Evolutionary conservation across 2,113 vertebrate genomes (phyloP), one percentile per base, ranked within the genome.

Genomic region (Saimiri boliviensis): DNA sequence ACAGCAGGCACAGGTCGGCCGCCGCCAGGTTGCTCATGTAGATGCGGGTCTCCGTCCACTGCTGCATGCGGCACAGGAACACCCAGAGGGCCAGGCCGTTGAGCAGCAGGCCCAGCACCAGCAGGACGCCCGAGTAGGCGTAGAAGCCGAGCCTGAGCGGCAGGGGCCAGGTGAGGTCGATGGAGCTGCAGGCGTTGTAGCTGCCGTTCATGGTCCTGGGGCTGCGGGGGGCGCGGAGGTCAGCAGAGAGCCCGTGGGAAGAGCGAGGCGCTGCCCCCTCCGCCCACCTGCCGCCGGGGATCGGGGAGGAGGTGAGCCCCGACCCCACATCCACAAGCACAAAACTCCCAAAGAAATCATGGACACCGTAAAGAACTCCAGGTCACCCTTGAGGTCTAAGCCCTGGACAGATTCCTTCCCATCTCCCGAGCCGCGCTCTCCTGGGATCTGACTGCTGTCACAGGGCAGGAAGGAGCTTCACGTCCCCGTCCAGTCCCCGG

Each of bases 1-100:
- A 95, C n/a, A 99, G 97, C 79, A 99, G 95, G 56, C 96, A 97
- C 25, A 97, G 97, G 97, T 99, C 99, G 0, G 99, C 98, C 0
- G 96, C 0, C 0, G 98, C 96, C 89, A 99, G 98, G 94, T 98
- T 99, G 95, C 96, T 98, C 98, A 99, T 98, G 96, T 99, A 99
- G 81, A 99, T 66, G 40, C 97, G 98, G 37, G 98, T 98, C 97
- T 99, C 98, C 0, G 98, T 99, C 99, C 99, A 99, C 0, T 40
- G 97, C 79, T 66, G 98, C 96, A 98, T 45, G 70, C 93, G 98
- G 91, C 87, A 89, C 97, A 97, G 98, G 96, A 99, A 98, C 30
- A 98, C 96, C 98, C 98, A 98, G 79, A 99, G 92, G 0, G 99
- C 98, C 68, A 98, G 19, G 0, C 35, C 0, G 0, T 99, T 99